Percentiles rank a stretch among this genome's conserved stretches.
phyloP scores from a whole-genome alignment of 2,888 invertebrate genomes.

The Amphipyra berbera region DNA sequence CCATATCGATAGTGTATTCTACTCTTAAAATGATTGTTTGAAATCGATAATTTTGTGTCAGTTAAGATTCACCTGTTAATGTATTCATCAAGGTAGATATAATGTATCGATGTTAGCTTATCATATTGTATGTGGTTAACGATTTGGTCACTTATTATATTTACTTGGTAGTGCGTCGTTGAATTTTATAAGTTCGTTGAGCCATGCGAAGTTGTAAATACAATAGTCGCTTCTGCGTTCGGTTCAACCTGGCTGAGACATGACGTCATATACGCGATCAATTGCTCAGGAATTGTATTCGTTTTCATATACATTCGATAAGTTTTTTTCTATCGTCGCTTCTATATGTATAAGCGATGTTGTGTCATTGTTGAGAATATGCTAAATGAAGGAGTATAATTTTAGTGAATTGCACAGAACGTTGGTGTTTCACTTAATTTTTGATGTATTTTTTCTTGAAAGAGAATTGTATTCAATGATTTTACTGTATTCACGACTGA shows the following conservation, averaged over 20 bases:
- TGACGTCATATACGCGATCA: constrained; percentile 66
- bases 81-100: constrained; percentile 86
- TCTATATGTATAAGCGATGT: constrained; percentile 70
- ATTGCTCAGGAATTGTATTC: constrained; percentile 89
- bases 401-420: constrained; percentile 89
- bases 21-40: constrained; percentile 78
- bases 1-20: constrained; percentile 86
- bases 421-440: constrained; percentile 89
- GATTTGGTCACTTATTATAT: constrained; percentile 76
- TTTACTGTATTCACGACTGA: constrained; percentile 84
- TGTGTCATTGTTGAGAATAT: constrained; percentile 83
- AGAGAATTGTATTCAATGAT: constrained; percentile 82
- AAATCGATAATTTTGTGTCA: constrained; percentile 81
- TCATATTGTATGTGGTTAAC: constrained; percentile 82
- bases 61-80: constrained; percentile 88
- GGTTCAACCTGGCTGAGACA: constrained; percentile 63
- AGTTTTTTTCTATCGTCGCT: constrained; percentile 80
- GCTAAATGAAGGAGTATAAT: constrained; percentile 71
- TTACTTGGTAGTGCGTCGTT: constrained; percentile 79
- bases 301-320: constrained; percentile 81
- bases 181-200: constrained; percentile 78
- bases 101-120: constrained; percentile 87
- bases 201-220: constrained; percentile 77
- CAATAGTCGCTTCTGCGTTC: constrained; percentile 75
- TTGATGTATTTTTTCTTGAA: constrained; percentile 87